Evolutionary conservation across 2,888 invertebrate genomes (phyloP).

Genomic region (Drosophila pseudotalamancana): DNA sequence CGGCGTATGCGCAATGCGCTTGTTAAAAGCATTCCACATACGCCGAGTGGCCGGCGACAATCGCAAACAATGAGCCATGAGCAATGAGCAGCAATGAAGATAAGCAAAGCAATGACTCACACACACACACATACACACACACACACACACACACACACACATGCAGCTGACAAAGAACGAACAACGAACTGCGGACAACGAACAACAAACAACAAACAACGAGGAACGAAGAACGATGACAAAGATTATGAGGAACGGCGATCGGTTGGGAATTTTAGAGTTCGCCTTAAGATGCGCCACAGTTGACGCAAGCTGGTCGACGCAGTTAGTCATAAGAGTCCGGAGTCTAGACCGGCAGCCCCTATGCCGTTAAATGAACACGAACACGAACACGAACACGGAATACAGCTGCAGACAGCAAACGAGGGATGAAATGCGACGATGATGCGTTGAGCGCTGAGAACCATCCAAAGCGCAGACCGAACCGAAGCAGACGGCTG

Average conservation of each 20-base stretch:
- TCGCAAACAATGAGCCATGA: constrained; percentile 29
- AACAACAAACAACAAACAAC: constrained; percentile 29
- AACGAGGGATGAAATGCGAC: constrained; percentile 65
- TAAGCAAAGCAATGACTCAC: constrained; percentile 45
- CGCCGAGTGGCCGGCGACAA: constrained; percentile 40
- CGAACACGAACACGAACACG: no score
- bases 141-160: constrained; percentile 6
- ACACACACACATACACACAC: constrained; percentile 12
- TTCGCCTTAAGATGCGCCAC: constrained; percentile 20
- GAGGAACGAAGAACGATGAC: constrained; percentile 47
- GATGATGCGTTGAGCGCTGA: constrained; percentile 37
- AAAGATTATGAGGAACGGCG: constrained; percentile 16
- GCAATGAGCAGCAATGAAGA: constrained; percentile 44
- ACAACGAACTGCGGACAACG: constrained; percentile 16
- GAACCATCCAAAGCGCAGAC: constrained; percentile 32
- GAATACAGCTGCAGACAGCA: constrained; percentile 64
- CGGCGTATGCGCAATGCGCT: constrained; percentile 75
- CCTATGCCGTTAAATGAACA: constrained; percentile 61
- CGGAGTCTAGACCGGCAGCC: constrained; percentile 51
- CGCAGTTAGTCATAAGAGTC: constrained; percentile 45
- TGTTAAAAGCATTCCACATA: constrained; percentile 62
- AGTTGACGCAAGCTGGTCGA: constrained; percentile 28
- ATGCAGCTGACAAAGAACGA: constrained; percentile 10
- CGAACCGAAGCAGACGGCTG: constrained; percentile 19
- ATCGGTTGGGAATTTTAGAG: constrained; percentile 14